Base-by-base conservation (phyloP, 2,797 vertebrate genomes). In the Calcarius lapponicus region DNA sequence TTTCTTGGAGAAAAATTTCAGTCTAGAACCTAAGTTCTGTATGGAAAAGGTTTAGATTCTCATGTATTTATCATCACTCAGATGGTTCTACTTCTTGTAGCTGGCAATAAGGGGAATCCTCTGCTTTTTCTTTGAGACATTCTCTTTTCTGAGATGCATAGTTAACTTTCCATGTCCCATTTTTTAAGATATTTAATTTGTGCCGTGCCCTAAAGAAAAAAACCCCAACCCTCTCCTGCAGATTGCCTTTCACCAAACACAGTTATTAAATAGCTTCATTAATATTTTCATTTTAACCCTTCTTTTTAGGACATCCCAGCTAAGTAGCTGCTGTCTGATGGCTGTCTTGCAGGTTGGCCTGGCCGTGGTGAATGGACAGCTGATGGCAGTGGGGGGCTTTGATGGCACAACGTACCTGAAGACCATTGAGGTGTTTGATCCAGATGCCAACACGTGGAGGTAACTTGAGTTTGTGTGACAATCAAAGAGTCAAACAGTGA, bases 381-480 rank as follows among this genome's bases (percentile, higher is more conserved):
- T 99, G 81, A 99, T 99, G 99, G 99, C 99, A 38, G 99, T 99
- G 8, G 99, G 99, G 74, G 99, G 99, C 28, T 99, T 99, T 97
- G 99, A 99, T 95, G 99, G 99, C 60, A 99, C 99, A 20, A 99
- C 99, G 0, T 99, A 99, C 97, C 98, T 99, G 94, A 99, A 99
- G 98, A 99, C 99, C 34, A 99, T 99, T 97, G 99, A 99, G 97
- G 99, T 99, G 51, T 99, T 99, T 71, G 99, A 99, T 95, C 99
- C 99, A 17, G 99, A 99, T 87, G 99, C 99, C 73, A 99, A 99
- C 96, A 99, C 99, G 0, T 99, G 99, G 99, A 99, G 99, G 99
- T 99, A 98, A 97, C 42, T 96, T 72, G 50, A 65, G 7, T 54
- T 78, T 47, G 29, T 86, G 47, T 34, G 36, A 25, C 13, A 36